A percentile compares a stretch with the other conserved stretches of the same genome.
Conservation (phyloP, 2,888 invertebrate genomes). For the Volucella inflata region DNA sequence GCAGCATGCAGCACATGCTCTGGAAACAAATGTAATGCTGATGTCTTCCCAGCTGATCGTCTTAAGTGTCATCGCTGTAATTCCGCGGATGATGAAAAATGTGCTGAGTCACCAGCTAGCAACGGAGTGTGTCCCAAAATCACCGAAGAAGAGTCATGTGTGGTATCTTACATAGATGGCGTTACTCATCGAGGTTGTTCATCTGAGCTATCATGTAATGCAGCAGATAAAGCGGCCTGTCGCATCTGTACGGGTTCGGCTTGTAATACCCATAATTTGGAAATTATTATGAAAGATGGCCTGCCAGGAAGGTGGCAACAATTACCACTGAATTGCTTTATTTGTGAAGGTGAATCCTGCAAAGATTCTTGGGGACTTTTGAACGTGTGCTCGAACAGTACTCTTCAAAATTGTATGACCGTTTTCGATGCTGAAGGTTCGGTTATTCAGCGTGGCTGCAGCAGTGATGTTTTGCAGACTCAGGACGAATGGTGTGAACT, state of each 20-base stretch:
- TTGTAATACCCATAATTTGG: slow-evolving; percentile 80
- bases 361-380: slow-evolving; percentile 63
- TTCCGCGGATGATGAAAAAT: slow-evolving; percentile 76
- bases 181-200: slow-evolving; percentile 80
- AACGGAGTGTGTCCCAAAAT: slow-evolving; percentile 79
- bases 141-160: slow-evolving; percentile 78
- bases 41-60: slow-evolving; percentile 78
- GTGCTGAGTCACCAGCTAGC: slow-evolving; percentile 78
- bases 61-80: slow-evolving; percentile 80
- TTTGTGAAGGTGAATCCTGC: slow-evolving; percentile 76
- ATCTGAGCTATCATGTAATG: slow-evolving; percentile 78
- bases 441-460: slow-evolving; percentile 80
- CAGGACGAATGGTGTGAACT: slow-evolving; percentile 77
- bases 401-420: slow-evolving; percentile 79
- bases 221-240: slow-evolving; percentile 77
- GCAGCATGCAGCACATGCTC: slow-evolving; percentile 78
- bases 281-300: slow-evolving; percentile 77
- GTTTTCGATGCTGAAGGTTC: slow-evolving; percentile 78
- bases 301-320: slow-evolving; percentile 81
- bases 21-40: slow-evolving; percentile 79
- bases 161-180: slow-evolving; percentile 77
- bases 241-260: slow-evolving; percentile 77
- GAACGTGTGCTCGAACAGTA: slow-evolving; percentile 76
- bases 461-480: slow-evolving; percentile 69
- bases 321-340: slow-evolving; percentile 79